These are phyloP conservation scores for Eptatretus burgeri DNA, from an alignment of 2,113 vertebrate species.

Conservation along the genomic window DNA sequence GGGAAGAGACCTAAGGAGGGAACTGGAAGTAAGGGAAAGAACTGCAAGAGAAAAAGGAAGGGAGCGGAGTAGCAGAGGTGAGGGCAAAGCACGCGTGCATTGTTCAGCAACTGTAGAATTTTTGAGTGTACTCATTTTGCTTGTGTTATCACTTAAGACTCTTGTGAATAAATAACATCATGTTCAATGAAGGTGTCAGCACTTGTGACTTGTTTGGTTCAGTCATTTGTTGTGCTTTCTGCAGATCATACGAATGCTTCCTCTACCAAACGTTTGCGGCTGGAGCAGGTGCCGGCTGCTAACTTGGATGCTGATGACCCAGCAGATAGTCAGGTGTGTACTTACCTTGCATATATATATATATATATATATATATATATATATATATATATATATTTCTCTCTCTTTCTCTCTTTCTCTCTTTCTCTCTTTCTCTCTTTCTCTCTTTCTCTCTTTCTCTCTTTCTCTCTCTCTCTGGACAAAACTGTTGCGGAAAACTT, in stretches of 20 bases:
- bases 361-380: too few relatives aligned
- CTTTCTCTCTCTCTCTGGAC: too few relatives aligned
- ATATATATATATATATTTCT: too few relatives aligned
- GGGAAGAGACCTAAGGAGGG: slow-evolving; percentile 70
- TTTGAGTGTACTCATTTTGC: neutral
- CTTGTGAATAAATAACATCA: neutral
- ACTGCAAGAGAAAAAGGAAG: slow-evolving; percentile 52
- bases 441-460: too few relatives aligned
- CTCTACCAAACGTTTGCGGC: slow-evolving; percentile 65
- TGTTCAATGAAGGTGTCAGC: neutral
- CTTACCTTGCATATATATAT: too few relatives aligned
- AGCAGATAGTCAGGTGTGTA: slow-evolving; percentile 14
- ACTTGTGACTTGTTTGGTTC: slow-evolving; percentile 3
- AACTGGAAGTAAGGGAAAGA: slow-evolving; percentile 69
- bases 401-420: too few relatives aligned
- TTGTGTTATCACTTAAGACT: neutral
- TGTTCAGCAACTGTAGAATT: neutral
- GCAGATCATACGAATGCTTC: slow-evolving; percentile 75
- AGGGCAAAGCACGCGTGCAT: neutral
- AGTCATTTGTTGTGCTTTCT: neutral
- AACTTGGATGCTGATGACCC: slow-evolving; percentile 92
- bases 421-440: too few relatives aligned
- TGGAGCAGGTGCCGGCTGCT: slow-evolving; percentile 89
- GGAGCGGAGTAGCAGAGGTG: slow-evolving; percentile 61
- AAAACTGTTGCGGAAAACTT: too few relatives aligned